These are phyloP conservation scores for Drosophila lacteicornis DNA, from an alignment of 1,140 invertebrate genomes.

Conservation along the genomic window DNA sequence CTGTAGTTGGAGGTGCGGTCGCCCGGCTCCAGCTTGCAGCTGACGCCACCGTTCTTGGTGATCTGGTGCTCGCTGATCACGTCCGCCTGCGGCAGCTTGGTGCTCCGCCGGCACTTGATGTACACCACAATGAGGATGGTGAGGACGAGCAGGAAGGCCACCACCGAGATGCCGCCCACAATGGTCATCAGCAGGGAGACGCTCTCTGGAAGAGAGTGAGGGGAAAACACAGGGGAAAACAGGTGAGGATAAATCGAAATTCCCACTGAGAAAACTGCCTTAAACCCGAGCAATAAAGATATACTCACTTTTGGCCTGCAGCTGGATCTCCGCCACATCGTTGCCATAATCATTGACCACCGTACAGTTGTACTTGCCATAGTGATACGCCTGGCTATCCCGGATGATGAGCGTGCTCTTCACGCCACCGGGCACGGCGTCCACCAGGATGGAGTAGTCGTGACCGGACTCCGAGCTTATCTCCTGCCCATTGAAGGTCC, in stretches of 20 bases:
- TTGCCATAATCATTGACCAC: conserved; percentile 96
- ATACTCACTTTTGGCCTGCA: conserved; percentile 91
- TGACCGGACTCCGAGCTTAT: conserved; percentile 88
- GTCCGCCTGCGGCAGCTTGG: conserved; percentile 81
- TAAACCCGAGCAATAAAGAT: no score
- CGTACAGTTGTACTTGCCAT: conserved; percentile 97
- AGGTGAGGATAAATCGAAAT: background rate
- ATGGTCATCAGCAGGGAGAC: conserved; percentile 75
- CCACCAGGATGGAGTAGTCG: conserved; percentile 89
- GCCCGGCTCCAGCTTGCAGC: conserved; percentile 87
- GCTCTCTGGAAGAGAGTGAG: conserved; percentile 52
- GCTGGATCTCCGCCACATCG: conserved; percentile 93
- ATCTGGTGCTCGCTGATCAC: conserved; percentile 84
- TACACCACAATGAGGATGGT: conserved; percentile 75
- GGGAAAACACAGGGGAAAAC: background rate
- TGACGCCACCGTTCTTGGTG: conserved; percentile 77
- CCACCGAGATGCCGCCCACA: conserved; percentile 69
- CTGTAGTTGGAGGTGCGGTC: conserved; percentile 96
- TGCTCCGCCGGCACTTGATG: conserved; percentile 77
- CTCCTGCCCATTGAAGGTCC: conserved; percentile 93
- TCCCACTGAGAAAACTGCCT: no score
- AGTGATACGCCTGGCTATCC: conserved; percentile 93
- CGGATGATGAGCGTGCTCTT: conserved; percentile 94
- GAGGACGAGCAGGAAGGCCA: conserved; percentile 72
- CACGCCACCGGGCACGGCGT: conserved; percentile 87